These are phyloP conservation scores for Neogobius melanostomus DNA, from an alignment of 2,113 vertebrate genomes.

Conservation along the genomic window DNA sequence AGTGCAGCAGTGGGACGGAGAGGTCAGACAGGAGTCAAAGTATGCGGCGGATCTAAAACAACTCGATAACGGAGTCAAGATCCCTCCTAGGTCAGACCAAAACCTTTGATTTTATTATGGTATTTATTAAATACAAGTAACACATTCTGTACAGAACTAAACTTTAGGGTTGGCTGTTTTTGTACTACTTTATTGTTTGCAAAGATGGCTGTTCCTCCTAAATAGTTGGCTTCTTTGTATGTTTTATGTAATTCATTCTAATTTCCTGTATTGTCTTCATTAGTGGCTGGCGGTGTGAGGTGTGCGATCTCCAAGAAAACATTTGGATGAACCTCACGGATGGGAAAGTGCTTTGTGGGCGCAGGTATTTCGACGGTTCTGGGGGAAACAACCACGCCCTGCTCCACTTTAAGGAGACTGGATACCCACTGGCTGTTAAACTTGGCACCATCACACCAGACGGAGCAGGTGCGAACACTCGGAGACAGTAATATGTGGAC, in stretches of 20 bases:
- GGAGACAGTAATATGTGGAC: too few relatives aligned
- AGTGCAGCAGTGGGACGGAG: slow-evolving; percentile 97
- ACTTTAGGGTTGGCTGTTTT: too few relatives aligned
- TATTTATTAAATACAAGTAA: neutral
- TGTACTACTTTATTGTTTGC: too few relatives aligned
- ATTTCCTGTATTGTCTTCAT: neutral
- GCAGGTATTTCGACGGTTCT: slow-evolving; percentile 94
- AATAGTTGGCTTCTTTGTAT: neutral
- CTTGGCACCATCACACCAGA: slow-evolving; percentile 97
- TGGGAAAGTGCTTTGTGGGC: slow-evolving; percentile 91
- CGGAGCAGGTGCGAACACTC: slow-evolving; percentile 82
- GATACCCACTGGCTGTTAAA: slow-evolving; percentile 94
- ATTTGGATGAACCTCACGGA: slow-evolving; percentile 98
- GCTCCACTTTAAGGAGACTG: slow-evolving; percentile 88
- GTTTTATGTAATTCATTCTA: too few relatives aligned
- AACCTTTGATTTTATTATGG: neutral
- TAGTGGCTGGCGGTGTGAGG: slow-evolving; percentile 95
- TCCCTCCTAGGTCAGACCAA: slow-evolving; percentile 87
- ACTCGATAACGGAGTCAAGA: slow-evolving; percentile 90
- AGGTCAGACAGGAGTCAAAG: slow-evolving; percentile 92
- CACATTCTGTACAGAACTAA: too few relatives aligned
- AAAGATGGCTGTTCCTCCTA: too few relatives aligned
- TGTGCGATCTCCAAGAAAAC: slow-evolving; percentile 95
- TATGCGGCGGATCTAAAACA: slow-evolving; percentile 91
- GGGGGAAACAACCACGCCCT: slow-evolving; percentile 97